Evolutionary conservation across 2,113 vertebrate genomes (phyloP).

Genomic region (Syngnathus scovelli): DNA sequence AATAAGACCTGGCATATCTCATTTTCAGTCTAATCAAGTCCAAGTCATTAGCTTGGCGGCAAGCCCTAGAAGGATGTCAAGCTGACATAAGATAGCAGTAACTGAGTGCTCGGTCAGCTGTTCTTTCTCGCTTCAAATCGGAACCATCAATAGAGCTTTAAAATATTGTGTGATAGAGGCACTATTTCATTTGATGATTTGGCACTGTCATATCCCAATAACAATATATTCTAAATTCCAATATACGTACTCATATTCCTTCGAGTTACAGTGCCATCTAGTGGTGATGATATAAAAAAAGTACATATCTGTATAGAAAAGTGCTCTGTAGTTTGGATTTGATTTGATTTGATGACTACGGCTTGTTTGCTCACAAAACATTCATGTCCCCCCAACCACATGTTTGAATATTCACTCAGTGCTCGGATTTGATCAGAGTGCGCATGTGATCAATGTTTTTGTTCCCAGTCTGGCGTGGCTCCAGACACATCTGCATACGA

Average conservation of each 20-base stretch:
- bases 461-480: constrained; percentile 26
- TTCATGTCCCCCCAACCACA: constrained; percentile 4
- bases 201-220: too few species aligned
- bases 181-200: too few species aligned
- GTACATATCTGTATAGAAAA: too few species aligned
- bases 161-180: not conserved
- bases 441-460: constrained; percentile 46
- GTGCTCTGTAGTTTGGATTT: not conserved
- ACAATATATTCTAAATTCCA: too few species aligned
- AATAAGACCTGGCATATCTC: not conserved
- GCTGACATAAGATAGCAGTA: constrained; percentile 18
- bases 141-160: not conserved
- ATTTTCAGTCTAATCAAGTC: constrained; percentile 7
- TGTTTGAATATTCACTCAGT: constrained; percentile 25
- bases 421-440: constrained; percentile 27
- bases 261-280: not conserved
- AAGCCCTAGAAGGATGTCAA: constrained; percentile 19
- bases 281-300: too few species aligned
- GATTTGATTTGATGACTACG: not conserved
- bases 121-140: constrained; percentile 13
- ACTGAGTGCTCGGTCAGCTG: constrained; percentile 10
- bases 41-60: constrained; percentile 3
- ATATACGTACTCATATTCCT: not conserved
- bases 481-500: constrained; percentile 20
- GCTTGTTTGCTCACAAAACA: constrained; percentile 7